Percentiles rank a stretch among this genome's conserved stretches.
Evolutionary conservation across 2,113 vertebrate genomes (phyloP).

Genomic region (Oostethus manadensis): DNA sequence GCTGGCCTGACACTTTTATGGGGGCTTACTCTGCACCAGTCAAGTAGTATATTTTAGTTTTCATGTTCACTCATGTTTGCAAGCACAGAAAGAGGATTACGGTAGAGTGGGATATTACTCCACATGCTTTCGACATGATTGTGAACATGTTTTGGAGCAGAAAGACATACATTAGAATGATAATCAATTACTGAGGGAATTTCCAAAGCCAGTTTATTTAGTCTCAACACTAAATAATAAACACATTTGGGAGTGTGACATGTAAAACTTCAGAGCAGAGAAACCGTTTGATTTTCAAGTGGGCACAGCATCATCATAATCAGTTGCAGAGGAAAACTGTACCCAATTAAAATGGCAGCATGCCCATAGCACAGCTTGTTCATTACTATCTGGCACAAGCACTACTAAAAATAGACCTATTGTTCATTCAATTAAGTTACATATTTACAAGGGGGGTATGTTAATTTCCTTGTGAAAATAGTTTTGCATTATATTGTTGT

Average conservation of each 20-base stretch:
- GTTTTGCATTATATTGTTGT: not conserved
- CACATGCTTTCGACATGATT: slow-evolving; percentile 3
- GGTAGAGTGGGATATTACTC: not conserved
- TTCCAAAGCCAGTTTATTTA: slow-evolving; percentile 44
- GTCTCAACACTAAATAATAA: slow-evolving; percentile 25
- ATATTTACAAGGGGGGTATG: not conserved
- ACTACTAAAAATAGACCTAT: slow-evolving; percentile 2
- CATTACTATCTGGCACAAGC: not conserved
- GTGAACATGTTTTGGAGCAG: slow-evolving; percentile 18
- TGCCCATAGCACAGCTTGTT: not conserved
- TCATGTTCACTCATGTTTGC: slow-evolving; percentile 20
- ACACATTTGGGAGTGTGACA: slow-evolving; percentile 10
- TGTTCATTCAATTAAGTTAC: not conserved
- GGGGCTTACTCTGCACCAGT: no score
- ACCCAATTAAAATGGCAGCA: slow-evolving; percentile 1
- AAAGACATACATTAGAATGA: slow-evolving; percentile 27
- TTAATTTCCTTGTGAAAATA: not conserved
- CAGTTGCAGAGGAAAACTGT: not conserved
- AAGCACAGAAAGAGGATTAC: slow-evolving; percentile 21
- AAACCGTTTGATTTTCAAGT: slow-evolving; percentile 4
- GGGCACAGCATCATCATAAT: not conserved
- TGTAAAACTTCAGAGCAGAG: slow-evolving; percentile 6
- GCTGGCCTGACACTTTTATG: not conserved
- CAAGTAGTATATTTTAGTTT: slow-evolving; percentile 16
- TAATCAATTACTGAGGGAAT: slow-evolving; percentile 33